Evolutionary conservation across 2,113 vertebrate species (phyloP), one percentile per base, ranked within the genome.

Genomic region (Microtus pennsylvanicus): DNA sequence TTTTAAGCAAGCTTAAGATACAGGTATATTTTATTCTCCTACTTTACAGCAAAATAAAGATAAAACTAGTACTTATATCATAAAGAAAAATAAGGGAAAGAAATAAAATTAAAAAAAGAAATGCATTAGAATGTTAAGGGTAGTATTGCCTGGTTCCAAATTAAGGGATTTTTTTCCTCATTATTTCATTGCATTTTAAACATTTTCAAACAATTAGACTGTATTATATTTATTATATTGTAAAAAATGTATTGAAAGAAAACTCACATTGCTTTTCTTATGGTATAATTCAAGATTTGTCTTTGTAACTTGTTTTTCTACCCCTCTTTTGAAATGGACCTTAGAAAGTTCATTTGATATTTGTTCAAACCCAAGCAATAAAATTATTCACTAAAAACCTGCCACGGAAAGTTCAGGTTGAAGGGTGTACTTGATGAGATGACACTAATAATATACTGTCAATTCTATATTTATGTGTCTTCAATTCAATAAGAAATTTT

Each of bases 401-500:
- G n/a, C 14, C 90, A 50, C 42, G 74, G 67, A 94, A 94, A 96
- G 92, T 95, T 97, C 92, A 94, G 22, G 38, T 35, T 96, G 90
- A 96, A 92, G 85, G 70, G 33, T 83, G 67, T 82, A 28, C 67
- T 93, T 96, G 93, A 97, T 83, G 92, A 95, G 88, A 38, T 96
- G 95, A 97, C 92, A 88, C 82, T 97, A 97, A 96, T 97, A 90
- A 90, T 45, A 94, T 35, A 13, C 81, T 94, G 94, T 90, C 92
- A 92, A 92, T 95, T 97, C 85, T 95, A 19, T 94, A 75, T 96
- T 91, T 96, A 72, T 80, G 55, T 90, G 89, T 72, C 92, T 88
- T 93, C 81, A 90, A 91, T 21, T 92, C 93, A 90, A 42, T 92
- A 92, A 74, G 88, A 88, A 97, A 94, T 86, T 97, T 96, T 97